Conservation (phyloP, 2,888 invertebrate species). For the Andrena chrysosceles region DNA sequence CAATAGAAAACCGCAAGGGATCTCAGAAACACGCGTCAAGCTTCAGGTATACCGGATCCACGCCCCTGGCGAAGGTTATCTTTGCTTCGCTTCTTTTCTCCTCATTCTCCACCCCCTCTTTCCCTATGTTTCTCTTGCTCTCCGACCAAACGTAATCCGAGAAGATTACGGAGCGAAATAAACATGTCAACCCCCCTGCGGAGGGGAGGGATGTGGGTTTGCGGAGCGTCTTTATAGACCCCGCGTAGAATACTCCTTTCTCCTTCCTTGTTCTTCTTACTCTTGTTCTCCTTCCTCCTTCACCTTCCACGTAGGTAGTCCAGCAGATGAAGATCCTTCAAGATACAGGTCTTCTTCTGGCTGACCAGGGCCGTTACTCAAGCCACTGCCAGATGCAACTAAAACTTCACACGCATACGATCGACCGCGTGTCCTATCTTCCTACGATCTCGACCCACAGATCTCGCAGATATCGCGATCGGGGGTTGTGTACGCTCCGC, state of each 20-base stretch:
- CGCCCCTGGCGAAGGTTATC: constrained; percentile 46
- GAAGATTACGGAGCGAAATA: constrained; percentile 80
- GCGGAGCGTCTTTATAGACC: constrained; percentile 73
- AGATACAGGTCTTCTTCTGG: constrained; percentile 46
- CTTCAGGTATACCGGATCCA: constrained; percentile 50
- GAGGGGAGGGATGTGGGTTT: constrained; percentile 70
- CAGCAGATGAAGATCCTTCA: constrained; percentile 52
- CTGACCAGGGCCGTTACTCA: constrained; percentile 50
- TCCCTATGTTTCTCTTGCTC: constrained; percentile 24
- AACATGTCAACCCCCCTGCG: constrained; percentile 78
- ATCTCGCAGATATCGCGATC: constrained; percentile 43
- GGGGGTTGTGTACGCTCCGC: constrained; percentile 24
- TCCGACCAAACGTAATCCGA: constrained; percentile 76
- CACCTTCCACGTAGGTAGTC: constrained; percentile 35
- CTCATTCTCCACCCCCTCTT: constrained; percentile 39
- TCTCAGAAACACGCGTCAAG: constrained; percentile 37
- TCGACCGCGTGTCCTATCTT: constrained; percentile 59
- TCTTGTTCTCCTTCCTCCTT: constrained; percentile 15
- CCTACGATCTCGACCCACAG: constrained; percentile 54
- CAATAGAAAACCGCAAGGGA: neutral
- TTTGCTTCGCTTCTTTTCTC: constrained; percentile 51
- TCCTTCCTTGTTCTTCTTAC: constrained; percentile 23
- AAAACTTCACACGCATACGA: constrained; percentile 58
- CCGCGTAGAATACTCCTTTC: constrained; percentile 55
- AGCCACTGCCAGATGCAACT: constrained; percentile 57